Evolutionary conservation across 2,797 vertebrate genomes (phyloP), one percentile per base, ranked within the genome.

Genomic region (Lycodopsis pacificus): DNA sequence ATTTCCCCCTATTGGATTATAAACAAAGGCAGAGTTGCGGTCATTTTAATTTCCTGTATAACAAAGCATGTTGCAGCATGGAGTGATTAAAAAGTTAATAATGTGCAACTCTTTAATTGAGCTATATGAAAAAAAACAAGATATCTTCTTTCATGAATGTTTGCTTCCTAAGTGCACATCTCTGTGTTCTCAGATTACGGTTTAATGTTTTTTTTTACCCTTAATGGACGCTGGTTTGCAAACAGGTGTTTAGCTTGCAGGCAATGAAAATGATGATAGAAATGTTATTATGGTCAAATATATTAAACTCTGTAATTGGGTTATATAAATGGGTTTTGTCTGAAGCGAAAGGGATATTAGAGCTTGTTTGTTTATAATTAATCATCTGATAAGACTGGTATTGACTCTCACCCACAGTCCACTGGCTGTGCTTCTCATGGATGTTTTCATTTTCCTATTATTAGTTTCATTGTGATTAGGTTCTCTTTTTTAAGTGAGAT

Each of bases 21-120:
- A 9, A 79, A 56, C 70, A 65, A 80, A 80, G 71, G n/a, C 61
- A 65, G 69, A 61, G 66, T 58, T 48, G 53, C 59, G 85, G 79
- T 81, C 56, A 83, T 77, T 90, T 92, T 85, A 76, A 92, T 92
- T 85, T 82, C 62, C 72, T 76, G 67, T 79, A 69, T 46, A 80
- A 81, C 68, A 76, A 78, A 80, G 54, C 65, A 66, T 82, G 65
- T 76, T 70, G 66, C 81, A 71, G 30, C 76, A 56, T 34, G 54
- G 70, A 68, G 57, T 77, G 80, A 91, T 92, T 61, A 63, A 75
- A 78, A 78, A 67, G 49, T 72, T 67, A 73, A 86, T 80, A 63
- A 66, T 38, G 63, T 71, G 71, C 32, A 63, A 78, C 65, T 81
- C 57, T 77, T 89, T 90, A 88, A 91, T 80, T 84, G 65, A 84